Conservation (phyloP, 2,113 vertebrate species). For the Collichthys lucidus region DNA sequence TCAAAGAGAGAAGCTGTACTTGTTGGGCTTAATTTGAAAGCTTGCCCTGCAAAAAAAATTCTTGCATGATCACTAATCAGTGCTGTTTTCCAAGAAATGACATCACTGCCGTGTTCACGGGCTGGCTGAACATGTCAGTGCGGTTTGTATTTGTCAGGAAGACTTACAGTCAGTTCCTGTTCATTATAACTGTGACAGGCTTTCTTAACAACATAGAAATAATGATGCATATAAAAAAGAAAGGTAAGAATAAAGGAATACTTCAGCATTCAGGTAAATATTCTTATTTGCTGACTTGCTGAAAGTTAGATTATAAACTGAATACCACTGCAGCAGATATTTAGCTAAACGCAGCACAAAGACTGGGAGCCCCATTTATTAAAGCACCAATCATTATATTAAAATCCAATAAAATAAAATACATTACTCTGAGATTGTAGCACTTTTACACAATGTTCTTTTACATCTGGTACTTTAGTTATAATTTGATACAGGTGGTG, state of each 20-base stretch:
- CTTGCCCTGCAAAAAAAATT: slow-evolving; percentile 42
- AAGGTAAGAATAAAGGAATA: background rate
- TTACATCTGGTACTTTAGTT: too few species aligned
- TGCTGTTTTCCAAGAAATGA: slow-evolving; percentile 5
- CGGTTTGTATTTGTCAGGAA: slow-evolving; percentile 22
- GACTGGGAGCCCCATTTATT: background rate
- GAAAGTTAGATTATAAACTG: background rate
- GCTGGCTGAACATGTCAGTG: background rate
- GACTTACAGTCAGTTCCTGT: background rate
- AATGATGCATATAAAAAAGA: background rate
- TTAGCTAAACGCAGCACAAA: background rate
- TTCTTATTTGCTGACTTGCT: too few species aligned
- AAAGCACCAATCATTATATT: too few species aligned
- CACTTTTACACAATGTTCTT: too few species aligned
- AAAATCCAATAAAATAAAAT: too few species aligned
- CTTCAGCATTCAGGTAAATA: background rate
- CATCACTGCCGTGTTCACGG: background rate
- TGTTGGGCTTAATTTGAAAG: slow-evolving; percentile 38
- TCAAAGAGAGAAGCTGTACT: slow-evolving; percentile 27
- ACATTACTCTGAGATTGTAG: too few species aligned
- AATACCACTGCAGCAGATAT: background rate
- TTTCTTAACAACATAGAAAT: slow-evolving; percentile 2
- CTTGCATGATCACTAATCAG: slow-evolving; percentile 5
- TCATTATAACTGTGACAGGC: background rate
- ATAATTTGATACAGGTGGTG: too few species aligned